Conservation (phyloP, 2,797 vertebrate genomes). For the Pachyuromys duprasi region DNA sequence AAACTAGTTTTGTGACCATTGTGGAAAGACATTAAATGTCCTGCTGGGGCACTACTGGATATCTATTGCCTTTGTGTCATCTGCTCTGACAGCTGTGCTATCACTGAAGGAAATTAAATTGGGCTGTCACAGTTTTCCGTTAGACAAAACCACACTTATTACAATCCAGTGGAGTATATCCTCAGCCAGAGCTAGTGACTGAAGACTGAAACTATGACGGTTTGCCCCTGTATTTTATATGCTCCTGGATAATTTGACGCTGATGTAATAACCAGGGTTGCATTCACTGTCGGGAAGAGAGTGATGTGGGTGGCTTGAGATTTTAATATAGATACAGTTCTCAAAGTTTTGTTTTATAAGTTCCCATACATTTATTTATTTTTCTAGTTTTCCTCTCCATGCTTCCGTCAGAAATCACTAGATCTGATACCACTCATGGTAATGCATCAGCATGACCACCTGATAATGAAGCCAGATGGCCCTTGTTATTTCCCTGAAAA, state of each 20-base stretch:
- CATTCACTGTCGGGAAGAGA: not conserved
- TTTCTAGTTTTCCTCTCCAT: not conserved
- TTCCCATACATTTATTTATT: not conserved
- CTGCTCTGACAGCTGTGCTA: not conserved
- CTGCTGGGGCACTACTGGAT: not conserved
- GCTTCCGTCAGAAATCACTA: not conserved
- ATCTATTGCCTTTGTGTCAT: not conserved
- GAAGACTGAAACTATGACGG: not conserved
- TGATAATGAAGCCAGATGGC: not conserved
- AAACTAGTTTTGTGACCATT: not conserved
- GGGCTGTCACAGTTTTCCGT: not conserved
- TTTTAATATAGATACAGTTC: constrained; percentile 5
- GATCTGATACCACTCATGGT: not conserved
- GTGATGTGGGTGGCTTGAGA: not conserved
- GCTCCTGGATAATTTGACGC: not conserved
- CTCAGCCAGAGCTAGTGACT: not conserved
- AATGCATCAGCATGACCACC: not conserved
- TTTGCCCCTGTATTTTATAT: not conserved
- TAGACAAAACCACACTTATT: constrained; percentile 40
- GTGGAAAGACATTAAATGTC: not conserved
- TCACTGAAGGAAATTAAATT: constrained; percentile 58
- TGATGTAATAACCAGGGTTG: not conserved
- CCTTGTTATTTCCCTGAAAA: not conserved
- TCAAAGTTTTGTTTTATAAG: not conserved
- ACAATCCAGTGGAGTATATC: not conserved